Evolutionary conservation across 1,140 invertebrate genomes (phyloP), one percentile per base, ranked within the genome.

Genomic region (Glossosoma conforme): DNA sequence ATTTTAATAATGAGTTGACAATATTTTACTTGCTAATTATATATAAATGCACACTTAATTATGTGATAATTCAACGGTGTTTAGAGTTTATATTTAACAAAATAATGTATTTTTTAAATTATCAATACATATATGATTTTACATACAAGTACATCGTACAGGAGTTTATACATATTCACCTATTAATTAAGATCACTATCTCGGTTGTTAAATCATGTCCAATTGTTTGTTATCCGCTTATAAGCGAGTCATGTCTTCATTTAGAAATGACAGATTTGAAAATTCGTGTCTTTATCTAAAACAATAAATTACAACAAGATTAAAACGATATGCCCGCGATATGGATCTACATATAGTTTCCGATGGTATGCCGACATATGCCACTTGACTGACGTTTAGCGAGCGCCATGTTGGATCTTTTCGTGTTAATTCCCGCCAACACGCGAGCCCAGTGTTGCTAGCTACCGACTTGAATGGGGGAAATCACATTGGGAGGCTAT

Each of bases 311-410:
- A 6, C 6, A 28, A 8, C n/a, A 8, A 28, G n/a, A n/a, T 28
- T 8, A 28, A 28, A 28, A 28, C 6, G 25, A 28, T n/a, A 28
- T 28, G 25, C 6, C 6, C 6, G n/a, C 6, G n/a, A 8, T 8
- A 33, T 11, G 15, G 15, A 33, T 33, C 32, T 33, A n/a, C 32
- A 33, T 33, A 28, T 28, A 28, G n/a, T 33, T 33, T 33, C 32
- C 4, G 32, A 33, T 33, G 32, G 32, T 33, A 33, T 33, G 32
- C 32, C 15, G 32, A 15, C 32, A 33, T 33, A 33, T 47, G 32
- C 35, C 20, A 36, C 35, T 38, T 47, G 44, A 47, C 44, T 47
- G 44, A 47, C 44, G 44, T 47, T 37, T 47, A 32, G 33, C 28
- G 44, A 10, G 33, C n/a, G 44, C 44, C 44, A 47, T 47, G n/a